phyloP scores from a whole-genome alignment of 2,113 vertebrate species.

The Cnemophilus loriae region DNA sequence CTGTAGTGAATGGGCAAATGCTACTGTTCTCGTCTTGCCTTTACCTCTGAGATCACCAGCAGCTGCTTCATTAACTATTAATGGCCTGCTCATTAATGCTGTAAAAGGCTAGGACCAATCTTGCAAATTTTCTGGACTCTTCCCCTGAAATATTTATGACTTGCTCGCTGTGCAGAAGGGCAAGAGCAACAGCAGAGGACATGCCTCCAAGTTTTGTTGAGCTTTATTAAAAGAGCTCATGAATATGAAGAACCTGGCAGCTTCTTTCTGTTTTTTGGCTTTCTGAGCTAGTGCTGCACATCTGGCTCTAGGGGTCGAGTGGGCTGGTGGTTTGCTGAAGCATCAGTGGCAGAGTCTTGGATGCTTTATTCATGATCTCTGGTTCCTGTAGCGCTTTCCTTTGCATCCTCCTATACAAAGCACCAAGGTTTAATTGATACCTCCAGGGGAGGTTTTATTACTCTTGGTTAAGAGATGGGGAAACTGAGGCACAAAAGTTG shows the following conservation, averaged over 20 bases:
- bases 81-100: slow-evolving; percentile 61
- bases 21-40: not conserved
- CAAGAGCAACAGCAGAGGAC: slow-evolving; percentile 35
- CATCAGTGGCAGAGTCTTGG: not conserved
- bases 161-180: not conserved
- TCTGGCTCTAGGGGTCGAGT: not conserved
- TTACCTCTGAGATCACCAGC: slow-evolving; percentile 48
- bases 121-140: slow-evolving; percentile 54
- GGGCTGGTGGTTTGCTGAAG: not conserved
- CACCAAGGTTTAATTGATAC: not conserved
- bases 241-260: slow-evolving; percentile 44
- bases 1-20: not conserved
- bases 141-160: slow-evolving; percentile 58
- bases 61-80: slow-evolving; percentile 67
- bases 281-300: not conserved
- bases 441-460: not conserved
- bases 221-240: slow-evolving; percentile 49
- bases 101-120: slow-evolving; percentile 57
- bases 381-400: not conserved
- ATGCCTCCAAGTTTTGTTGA: slow-evolving; percentile 34
- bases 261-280: not conserved
- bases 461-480: not conserved
- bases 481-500: not conserved
- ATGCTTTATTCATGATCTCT: not conserved
- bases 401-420: not conserved